These are phyloP conservation scores for Vultur gryphus DNA, from an alignment of 2,797 vertebrate species.

Conservation along the genomic window DNA sequence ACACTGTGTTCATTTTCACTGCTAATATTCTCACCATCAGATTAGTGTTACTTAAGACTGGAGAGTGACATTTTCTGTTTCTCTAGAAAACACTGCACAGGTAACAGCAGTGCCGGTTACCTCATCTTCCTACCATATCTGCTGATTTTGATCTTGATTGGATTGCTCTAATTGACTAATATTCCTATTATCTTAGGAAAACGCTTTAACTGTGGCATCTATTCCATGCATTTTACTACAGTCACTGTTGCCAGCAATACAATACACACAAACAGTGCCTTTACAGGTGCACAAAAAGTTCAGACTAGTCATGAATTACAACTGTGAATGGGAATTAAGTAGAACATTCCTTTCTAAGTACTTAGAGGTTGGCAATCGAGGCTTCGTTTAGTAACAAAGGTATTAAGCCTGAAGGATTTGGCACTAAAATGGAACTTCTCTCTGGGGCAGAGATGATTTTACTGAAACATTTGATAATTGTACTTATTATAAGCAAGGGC, in stretches of 20 bases:
- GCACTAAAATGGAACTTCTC: conserved; percentile 36
- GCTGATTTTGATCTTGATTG: background rate
- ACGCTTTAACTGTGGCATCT: background rate
- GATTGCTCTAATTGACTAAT: conserved; percentile 13
- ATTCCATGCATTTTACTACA: background rate
- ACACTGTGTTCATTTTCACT: background rate
- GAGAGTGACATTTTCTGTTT: conserved; percentile 11
- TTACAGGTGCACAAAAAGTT: conserved; percentile 60
- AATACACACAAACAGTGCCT: conserved; percentile 26
- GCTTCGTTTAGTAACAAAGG: conserved; percentile 14
- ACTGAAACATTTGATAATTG: conserved; percentile 55
- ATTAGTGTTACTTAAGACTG: background rate
- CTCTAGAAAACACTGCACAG: background rate
- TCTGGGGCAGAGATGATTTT: conserved; percentile 37
- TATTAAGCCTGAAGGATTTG: conserved; percentile 54
- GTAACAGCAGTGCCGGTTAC: background rate
- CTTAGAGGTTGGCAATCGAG: conserved; percentile 10
- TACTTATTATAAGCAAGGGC: conserved; percentile 27
- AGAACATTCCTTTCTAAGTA: conserved; percentile 61
- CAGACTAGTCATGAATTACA: conserved; percentile 49
- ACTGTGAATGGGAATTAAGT: conserved; percentile 39
- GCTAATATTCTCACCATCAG: background rate
- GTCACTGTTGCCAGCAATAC: conserved; percentile 18
- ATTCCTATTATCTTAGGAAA: background rate
- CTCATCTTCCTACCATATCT: background rate